Evolutionary conservation across 2,888 invertebrate species (phyloP), one percentile per base, ranked within the genome.

Genomic region (Campoplex nolae): DNA sequence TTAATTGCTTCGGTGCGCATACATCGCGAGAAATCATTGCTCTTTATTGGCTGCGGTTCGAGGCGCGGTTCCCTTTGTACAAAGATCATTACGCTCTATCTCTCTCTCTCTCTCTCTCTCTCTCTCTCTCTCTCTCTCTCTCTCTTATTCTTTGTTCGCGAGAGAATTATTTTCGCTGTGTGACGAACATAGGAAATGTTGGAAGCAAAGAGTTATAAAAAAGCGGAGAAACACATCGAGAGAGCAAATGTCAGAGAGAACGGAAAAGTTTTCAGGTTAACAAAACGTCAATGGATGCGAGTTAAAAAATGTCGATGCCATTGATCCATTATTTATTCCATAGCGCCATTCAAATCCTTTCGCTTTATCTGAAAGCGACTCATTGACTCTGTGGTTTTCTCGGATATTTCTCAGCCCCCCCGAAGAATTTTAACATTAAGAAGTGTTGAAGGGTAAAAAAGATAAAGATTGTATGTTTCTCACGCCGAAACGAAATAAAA

Each of bases 1-100:
- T 83, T 88, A 88, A 88, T 88, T 88, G 84, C 75, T 77, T 51
- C 78, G 82, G 62, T 35, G 28, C 79, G 76, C 73, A 56, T 42
- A 56, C 62, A 83, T 78, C 74, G 79, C 65, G 62, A 73, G 74
- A 67, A 77, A 78, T 78, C 85, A 81, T 82, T 68, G 45, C 32
- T 71, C 79, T 68, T 70, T 45, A 48, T 76, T 76, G 35, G 80
- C 42, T 42, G 58, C 48, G 75, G n/a, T 70, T 54, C 54, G 9
- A 78, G 56, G 68, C 77, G 77, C 77, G 77, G 77, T 78, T 78
- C 67, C 54, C 68, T 78, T 78, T 78, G 67, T 68, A 38, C n/a
- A 42, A 51, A 16, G 23, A 79, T 79, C 48, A 68, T 82, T 82
- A 75, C 74, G 18, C 23, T 67, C n/a, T 45, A 11, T 67, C 62